Evolutionary conservation across 2,113 vertebrate species (phyloP).

Genomic region (Lagopus muta): DNA sequence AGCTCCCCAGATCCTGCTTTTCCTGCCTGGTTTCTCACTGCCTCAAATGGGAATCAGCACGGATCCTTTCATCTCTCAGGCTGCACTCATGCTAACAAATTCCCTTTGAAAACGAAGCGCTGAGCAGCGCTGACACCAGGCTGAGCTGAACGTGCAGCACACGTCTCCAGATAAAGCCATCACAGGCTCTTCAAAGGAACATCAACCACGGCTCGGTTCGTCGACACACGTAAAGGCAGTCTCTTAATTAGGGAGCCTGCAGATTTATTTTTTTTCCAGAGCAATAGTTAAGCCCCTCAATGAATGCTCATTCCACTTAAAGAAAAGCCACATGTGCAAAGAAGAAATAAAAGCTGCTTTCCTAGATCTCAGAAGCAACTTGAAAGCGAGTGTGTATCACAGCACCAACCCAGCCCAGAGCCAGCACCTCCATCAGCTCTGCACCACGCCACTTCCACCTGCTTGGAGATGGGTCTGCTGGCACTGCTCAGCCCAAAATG

Average conservation of each 20-base stretch:
- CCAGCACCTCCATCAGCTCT: background rate
- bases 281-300: background rate
- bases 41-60: background rate
- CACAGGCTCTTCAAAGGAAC: conserved; percentile 60
- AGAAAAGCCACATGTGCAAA: rapidly evolving
- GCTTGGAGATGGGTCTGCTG: background rate
- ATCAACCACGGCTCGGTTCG: background rate
- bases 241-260: background rate
- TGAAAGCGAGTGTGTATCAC: rapidly evolving
- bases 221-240: background rate
- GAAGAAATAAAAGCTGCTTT: background rate
- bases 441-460: rapidly evolving
- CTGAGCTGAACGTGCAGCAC: background rate
- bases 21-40: background rate
- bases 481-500: background rate
- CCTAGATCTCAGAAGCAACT: background rate
- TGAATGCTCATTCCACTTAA: background rate
- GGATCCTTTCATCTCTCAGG: conserved; percentile 48
- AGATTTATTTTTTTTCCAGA: background rate
- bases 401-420: rapidly evolving
- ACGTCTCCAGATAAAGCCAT: background rate
- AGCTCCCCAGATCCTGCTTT: background rate
- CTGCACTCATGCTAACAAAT: conserved; percentile 38
- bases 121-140: conserved; percentile 8
- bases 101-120: conserved; percentile 60